Conservation (phyloP, 2,113 vertebrate species). For the Pyxicephalus adspersus region DNA sequence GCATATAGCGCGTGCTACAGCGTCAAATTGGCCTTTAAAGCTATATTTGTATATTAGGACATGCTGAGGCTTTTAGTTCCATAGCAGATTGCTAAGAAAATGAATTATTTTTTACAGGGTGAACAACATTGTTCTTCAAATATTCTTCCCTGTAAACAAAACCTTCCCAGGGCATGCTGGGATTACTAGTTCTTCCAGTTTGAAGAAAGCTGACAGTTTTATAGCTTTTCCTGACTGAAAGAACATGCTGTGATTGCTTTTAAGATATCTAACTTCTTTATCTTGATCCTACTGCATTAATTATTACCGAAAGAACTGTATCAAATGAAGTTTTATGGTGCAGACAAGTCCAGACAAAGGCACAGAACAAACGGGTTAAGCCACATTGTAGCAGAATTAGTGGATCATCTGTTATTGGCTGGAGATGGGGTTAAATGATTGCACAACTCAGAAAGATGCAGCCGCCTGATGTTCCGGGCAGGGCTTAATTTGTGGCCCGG, state of each 20-base stretch:
- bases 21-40: no score
- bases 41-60: neutral
- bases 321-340: conserved; percentile 4
- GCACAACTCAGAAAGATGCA: neutral
- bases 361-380: conserved; percentile 12
- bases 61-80: neutral
- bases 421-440: conserved; percentile 3
- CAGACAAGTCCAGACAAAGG: neutral
- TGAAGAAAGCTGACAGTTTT: no score
- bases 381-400: neutral
- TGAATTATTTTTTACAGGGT: no score
- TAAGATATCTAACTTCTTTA: neutral
- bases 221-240: no score
- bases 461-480: neutral
- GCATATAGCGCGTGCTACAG: no score
- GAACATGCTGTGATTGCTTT: neutral
- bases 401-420: neutral
- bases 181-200: no score
- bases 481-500: neutral
- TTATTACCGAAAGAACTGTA: conserved; percentile 6
- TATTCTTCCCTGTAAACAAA: no score
- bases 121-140: no score
- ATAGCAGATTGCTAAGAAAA: no score
- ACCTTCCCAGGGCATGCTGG: no score
- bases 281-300: conserved; percentile 20